Conservation (phyloP, 2,797 vertebrate species). For the Enteromius paludinosus region DNA sequence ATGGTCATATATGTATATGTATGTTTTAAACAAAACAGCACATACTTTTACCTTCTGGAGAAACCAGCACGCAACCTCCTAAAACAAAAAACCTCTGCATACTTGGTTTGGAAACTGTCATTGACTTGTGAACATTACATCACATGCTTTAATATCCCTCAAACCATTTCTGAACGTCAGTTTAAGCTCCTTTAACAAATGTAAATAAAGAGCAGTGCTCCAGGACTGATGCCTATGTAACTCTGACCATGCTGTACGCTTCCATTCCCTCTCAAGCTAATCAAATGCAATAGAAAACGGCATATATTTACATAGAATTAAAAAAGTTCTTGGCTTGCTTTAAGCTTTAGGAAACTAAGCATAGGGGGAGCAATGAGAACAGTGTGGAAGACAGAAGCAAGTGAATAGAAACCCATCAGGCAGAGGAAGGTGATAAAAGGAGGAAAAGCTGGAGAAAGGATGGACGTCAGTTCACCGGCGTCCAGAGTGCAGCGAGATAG, state of each 20-base stretch:
- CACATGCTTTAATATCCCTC: slow-evolving; percentile 29
- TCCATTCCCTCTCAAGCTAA: not conserved
- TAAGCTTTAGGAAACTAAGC: not conserved
- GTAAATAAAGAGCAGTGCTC: not conserved
- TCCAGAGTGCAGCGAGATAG: slow-evolving; percentile 87
- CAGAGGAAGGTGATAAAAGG: slow-evolving; percentile 22
- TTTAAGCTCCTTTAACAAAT: slow-evolving; percentile 5
- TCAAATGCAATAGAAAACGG: slow-evolving; percentile 8
- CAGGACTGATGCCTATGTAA: not conserved
- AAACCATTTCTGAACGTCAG: slow-evolving; percentile 8
- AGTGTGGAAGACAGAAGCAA: not conserved
- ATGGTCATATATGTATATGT: not conserved
- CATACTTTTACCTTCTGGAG: not conserved
- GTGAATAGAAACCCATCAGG: slow-evolving; percentile 23
- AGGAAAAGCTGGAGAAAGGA: slow-evolving; percentile 18
- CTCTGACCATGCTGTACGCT: slow-evolving; percentile 7
- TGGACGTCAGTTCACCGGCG: slow-evolving; percentile 77
- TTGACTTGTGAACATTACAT: not conserved
- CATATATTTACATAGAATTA: slow-evolving; percentile 36
- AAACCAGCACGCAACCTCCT: slow-evolving; percentile 16
- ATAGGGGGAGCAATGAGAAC: slow-evolving; percentile 13
- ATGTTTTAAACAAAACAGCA: slow-evolving; percentile 11
- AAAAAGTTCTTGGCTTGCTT: not conserved
- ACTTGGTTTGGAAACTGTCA: not conserved
- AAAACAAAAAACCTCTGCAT: slow-evolving; percentile 2